Evolutionary conservation across 64 coral and sea anemone species (phyloP).

Genomic region (Actinia equina): DNA sequence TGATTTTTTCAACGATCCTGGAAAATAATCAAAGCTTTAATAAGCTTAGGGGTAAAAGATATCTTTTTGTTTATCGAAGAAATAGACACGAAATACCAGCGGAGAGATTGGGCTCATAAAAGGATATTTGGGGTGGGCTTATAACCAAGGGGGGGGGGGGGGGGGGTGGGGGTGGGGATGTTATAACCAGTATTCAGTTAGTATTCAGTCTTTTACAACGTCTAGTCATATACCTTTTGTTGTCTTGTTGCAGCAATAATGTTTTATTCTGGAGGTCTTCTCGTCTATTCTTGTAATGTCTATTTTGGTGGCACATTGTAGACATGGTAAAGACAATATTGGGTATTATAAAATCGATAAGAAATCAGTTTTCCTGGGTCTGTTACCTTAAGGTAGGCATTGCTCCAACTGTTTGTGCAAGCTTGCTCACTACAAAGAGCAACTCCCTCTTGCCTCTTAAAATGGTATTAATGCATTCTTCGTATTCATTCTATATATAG

Average conservation of each 20-base stretch:
- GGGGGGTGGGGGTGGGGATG: too few relatives aligned
- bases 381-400: conserved; percentile 54
- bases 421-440: conserved; percentile 34
- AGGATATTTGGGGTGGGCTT: too few relatives aligned
- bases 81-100: background rate
- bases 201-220: too few relatives aligned
- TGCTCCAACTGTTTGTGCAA: conserved; percentile 43
- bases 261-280: conserved; percentile 1
- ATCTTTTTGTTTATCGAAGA: background rate
- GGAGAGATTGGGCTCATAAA: too few relatives aligned
- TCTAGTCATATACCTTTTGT: background rate
- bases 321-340: too few relatives aligned
- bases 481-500: conserved; percentile 61
- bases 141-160: too few relatives aligned
- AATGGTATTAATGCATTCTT: conserved; percentile 67
- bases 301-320: background rate
- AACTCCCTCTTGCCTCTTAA: conserved; percentile 52
- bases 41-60: background rate
- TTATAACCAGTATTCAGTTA: too few relatives aligned
- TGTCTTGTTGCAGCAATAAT: conserved; percentile 6
- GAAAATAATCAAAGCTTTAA: background rate
- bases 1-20: background rate
- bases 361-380: too few relatives aligned
- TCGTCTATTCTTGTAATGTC: background rate
- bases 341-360: too few relatives aligned